phyloP scores from a whole-genome alignment of 1,140 invertebrate species.

The Papilio polyxenes region DNA sequence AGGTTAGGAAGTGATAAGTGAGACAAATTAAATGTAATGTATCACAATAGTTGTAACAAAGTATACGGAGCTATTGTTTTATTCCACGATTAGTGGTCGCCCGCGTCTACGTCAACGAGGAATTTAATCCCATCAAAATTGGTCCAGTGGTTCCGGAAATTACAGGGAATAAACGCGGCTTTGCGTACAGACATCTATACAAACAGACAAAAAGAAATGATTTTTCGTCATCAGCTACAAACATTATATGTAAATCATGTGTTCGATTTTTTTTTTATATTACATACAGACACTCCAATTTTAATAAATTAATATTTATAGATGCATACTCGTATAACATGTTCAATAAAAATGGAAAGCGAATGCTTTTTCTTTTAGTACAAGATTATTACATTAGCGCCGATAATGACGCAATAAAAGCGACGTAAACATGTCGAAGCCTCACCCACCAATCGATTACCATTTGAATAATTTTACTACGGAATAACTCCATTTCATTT shows the following conservation, averaged over 20 bases:
- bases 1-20: background rate
- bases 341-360: background rate
- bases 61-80: background rate
- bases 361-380: background rate
- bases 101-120: too few relatives aligned
- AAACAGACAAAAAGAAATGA: too few relatives aligned
- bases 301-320: too few relatives aligned
- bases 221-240: too few relatives aligned
- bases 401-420: conserved; percentile 7
- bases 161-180: too few relatives aligned
- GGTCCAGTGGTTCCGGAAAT: too few relatives aligned
- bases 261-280: too few relatives aligned
- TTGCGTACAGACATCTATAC: too few relatives aligned
- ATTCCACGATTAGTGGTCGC: background rate
- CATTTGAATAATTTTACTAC: background rate
- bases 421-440: conserved; percentile 17
- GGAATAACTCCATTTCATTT: background rate
- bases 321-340: background rate
- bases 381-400: conserved; percentile 21
- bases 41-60: background rate
- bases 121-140: too few relatives aligned
- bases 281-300: too few relatives aligned
- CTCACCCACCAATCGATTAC: background rate
- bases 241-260: too few relatives aligned
- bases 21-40: background rate